These are phyloP conservation scores for Numenius arquata DNA, from an alignment of 2,113 vertebrate genomes.

Conservation along the genomic window DNA sequence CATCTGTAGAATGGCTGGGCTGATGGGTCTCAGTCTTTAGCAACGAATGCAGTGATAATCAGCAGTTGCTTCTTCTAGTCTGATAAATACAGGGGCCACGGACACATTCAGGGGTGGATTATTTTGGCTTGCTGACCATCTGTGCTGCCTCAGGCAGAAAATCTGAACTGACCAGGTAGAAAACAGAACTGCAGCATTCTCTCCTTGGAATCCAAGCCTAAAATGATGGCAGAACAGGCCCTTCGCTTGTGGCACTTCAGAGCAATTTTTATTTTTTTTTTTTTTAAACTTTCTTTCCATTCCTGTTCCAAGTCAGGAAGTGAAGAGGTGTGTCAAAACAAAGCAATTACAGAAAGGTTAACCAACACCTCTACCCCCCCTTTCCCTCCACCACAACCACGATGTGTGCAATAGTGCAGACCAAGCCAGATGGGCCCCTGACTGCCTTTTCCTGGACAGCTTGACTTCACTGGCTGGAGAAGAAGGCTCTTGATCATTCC, in stretches of 20 bases:
- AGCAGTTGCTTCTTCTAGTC: not conserved
- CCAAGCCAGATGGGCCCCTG: not conserved
- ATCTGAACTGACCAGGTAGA: not conserved
- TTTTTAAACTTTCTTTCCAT: not conserved
- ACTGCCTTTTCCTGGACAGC: not conserved
- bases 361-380: not conserved
- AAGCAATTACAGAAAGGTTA: not conserved
- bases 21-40: not conserved
- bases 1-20: not conserved
- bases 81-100: not conserved
- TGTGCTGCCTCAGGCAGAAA: not conserved
- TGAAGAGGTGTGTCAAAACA: not conserved
- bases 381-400: not conserved
- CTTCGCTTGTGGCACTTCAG: not conserved
- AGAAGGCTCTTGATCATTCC: not conserved
- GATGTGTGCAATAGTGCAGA: not conserved
- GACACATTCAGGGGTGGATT: not conserved
- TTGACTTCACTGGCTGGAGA: not conserved
- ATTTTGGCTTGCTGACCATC: not conserved
- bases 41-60: not conserved
- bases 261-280: not conserved
- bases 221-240: not conserved
- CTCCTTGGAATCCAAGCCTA: not conserved
- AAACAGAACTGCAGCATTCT: not conserved
- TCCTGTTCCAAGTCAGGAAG: not conserved